Evolutionary conservation across 2,888 invertebrate species (phyloP).

Genomic region (Lycocerus yunnanus): DNA sequence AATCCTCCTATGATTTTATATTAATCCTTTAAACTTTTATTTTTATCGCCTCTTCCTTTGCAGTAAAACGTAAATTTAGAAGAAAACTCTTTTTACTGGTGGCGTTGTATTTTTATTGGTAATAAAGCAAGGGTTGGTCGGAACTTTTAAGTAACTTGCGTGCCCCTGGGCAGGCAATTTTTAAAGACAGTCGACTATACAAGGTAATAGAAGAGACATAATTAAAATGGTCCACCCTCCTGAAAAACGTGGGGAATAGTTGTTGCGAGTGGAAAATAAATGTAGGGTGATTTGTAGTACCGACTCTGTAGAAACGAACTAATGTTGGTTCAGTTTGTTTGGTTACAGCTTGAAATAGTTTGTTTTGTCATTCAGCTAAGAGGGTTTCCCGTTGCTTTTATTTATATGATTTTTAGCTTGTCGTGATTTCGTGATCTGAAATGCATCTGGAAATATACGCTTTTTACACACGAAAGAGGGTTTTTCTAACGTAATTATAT

Average conservation of each 20-base stretch:
- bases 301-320: slow-evolving; percentile 30
- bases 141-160: slow-evolving; percentile 28
- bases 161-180: slow-evolving; percentile 27
- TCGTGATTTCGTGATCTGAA: slow-evolving; percentile 26
- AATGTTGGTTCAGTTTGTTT: slow-evolving; percentile 32
- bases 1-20: slow-evolving; percentile 33
- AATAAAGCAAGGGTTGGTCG: slow-evolving; percentile 34
- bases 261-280: slow-evolving; percentile 34
- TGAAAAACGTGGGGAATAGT: slow-evolving; percentile 21
- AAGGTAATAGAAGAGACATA: slow-evolving; percentile 34
- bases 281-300: slow-evolving; percentile 39
- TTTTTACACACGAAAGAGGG: slow-evolving; percentile 15
- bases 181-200: slow-evolving; percentile 26
- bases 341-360: slow-evolving; percentile 32
- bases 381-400: slow-evolving; percentile 27
- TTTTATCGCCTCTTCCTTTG: slow-evolving; percentile 28
- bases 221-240: slow-evolving; percentile 38
- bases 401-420: slow-evolving; percentile 23
- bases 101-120: slow-evolving; percentile 30
- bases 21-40: slow-evolving; percentile 32
- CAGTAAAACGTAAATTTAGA: slow-evolving; percentile 30
- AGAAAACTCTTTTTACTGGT: slow-evolving; percentile 22
- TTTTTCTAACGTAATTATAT: slow-evolving; percentile 12
- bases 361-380: slow-evolving; percentile 34
- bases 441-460: slow-evolving; percentile 9